Base-by-base conservation (phyloP, 2,888 invertebrate genomes). In the Drosophila atroscutellata region DNA sequence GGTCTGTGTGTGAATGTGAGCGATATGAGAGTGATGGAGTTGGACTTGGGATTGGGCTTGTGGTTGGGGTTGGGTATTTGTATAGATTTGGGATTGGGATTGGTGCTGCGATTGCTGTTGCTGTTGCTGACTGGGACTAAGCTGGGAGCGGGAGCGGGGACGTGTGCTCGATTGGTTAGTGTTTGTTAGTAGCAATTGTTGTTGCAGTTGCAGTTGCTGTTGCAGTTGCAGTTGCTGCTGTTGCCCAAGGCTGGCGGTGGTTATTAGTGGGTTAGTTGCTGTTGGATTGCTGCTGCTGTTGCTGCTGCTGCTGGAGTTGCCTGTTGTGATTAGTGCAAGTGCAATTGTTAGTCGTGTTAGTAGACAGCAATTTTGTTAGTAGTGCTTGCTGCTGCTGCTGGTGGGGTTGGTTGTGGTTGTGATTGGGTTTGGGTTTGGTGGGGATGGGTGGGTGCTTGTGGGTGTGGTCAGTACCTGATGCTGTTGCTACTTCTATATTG, bases 271-370 rank as follows among this genome's bases (percentile, higher is more conserved):
- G 69, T 80, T 86, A 77, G 72, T 75, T 60, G 72, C 72, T 58
- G 79, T 72, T 73, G 78, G 26, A 28, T 55, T 77, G 71, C 65
- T 78, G 80, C 52, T 42, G 54, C 51, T 56, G 59, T 49, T 62
- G 70, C 58, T 65, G 65, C 56, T 65, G 72, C 37, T 47, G 58
- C 62, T 66, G 56, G 75, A 77, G 75, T 74, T 81, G 68, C 81
- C 80, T 76, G 84, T 45, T 58, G 75, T 74, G 61, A 65, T 37
- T 75, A 61, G 87, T 90, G 79, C 90, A 89, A 87, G 90, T 90
- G 90, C 90, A 90, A 81, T 81, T 82, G 77, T 90, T 78, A 89
- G 81, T 75, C 75, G 73, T 72, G 72, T 77, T 79, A 76, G 78
- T 78, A 74, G 54, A 52, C 36, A 58, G 67, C 51, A 67, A 63